Conservation (phyloP, 2,888 invertebrate genomes). For the Geotrupes spiniger region DNA sequence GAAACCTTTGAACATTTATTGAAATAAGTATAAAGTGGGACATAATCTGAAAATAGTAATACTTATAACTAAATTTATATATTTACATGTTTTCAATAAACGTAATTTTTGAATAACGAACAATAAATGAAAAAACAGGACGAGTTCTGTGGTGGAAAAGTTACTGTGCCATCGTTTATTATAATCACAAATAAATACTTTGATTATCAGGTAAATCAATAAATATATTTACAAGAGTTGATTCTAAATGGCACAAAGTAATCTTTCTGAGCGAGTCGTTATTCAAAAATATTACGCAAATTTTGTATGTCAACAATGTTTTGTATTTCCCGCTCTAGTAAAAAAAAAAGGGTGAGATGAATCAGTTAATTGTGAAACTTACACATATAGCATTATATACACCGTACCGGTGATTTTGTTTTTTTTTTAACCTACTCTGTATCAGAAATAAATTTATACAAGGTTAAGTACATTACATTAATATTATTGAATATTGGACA, state of each 20-base stretch:
- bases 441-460: conserved; percentile 27
- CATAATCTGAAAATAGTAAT: conserved; percentile 14
- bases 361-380: conserved; percentile 21
- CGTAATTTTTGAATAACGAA: no score
- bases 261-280: no score
- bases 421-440: conserved; percentile 19
- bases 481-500: conserved; percentile 39
- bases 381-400: no score
- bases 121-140: no score
- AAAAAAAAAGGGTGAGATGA: no score
- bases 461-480: conserved; percentile 24
- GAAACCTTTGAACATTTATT: conserved; percentile 9
- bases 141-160: conserved; percentile 8
- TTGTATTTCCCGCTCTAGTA: no score
- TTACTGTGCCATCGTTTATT: conserved; percentile 12
- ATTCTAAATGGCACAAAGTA: no score
- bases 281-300: no score
- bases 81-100: no score
- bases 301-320: no score
- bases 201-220: conserved; percentile 11
- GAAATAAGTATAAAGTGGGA: conserved; percentile 16
- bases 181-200: conserved; percentile 8
- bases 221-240: no score
- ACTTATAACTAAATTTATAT: background rate
- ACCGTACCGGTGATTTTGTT: conserved; percentile 23